These are phyloP conservation scores for Acholoe squamosa DNA, from an alignment of 2,888 invertebrate genomes.

Conservation along the genomic window DNA sequence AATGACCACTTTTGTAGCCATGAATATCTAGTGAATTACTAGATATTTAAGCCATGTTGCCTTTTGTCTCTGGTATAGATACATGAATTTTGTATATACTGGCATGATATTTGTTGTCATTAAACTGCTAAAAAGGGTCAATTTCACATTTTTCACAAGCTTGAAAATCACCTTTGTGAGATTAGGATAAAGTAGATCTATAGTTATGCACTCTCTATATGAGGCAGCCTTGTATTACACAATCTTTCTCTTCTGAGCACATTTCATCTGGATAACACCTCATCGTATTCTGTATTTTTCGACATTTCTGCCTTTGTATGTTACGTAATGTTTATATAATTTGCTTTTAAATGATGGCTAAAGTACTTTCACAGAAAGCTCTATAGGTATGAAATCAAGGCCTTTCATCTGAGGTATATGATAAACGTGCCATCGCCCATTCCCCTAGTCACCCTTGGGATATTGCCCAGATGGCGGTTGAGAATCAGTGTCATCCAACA, in stretches of 20 bases:
- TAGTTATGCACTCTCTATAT: background rate
- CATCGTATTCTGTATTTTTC: background rate
- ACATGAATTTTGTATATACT: background rate
- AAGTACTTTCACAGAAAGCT: too few relatives aligned
- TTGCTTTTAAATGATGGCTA: background rate
- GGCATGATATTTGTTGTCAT: constrained; percentile 38
- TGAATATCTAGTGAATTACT: constrained; percentile 43
- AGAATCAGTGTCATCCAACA: too few relatives aligned
- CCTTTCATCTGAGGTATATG: too few relatives aligned
- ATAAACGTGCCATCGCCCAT: too few relatives aligned
- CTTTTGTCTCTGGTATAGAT: background rate
- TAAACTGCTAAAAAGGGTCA: background rate
- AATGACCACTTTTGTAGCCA: background rate
- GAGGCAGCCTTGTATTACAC: background rate
- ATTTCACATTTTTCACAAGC: background rate
- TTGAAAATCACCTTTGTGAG: background rate
- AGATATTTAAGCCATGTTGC: background rate
- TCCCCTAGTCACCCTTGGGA: too few relatives aligned
- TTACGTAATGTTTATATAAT: constrained; percentile 32
- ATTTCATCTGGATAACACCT: constrained; percentile 9
- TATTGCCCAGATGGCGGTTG: too few relatives aligned
- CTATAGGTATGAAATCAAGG: too few relatives aligned
- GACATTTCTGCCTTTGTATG: background rate
- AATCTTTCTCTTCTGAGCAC: background rate
- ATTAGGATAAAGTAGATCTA: background rate